phyloP scores from a whole-genome alignment of 2,888 invertebrate genomes.

The Polymixis flavicincta region DNA sequence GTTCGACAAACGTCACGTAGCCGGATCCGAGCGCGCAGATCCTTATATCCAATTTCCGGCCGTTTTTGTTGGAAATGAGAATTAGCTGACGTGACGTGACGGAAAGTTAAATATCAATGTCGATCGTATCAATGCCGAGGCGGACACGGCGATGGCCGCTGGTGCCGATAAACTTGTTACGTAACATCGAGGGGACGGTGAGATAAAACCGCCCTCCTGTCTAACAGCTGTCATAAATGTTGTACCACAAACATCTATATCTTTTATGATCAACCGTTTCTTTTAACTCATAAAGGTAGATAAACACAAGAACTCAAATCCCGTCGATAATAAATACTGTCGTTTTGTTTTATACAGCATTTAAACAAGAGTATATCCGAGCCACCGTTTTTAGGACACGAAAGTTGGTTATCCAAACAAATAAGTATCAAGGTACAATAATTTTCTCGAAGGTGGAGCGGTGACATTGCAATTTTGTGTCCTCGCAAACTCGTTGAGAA shows the following conservation, averaged over 20 bases:
- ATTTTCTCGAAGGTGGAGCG: slow-evolving; percentile 69
- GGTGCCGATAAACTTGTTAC: slow-evolving; percentile 63
- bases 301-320: slow-evolving; percentile 51
- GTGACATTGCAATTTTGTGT: slow-evolving; percentile 74
- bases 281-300: slow-evolving; percentile 61
- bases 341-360: slow-evolving; percentile 58
- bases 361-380: slow-evolving; percentile 41
- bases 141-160: slow-evolving; percentile 57
- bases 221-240: slow-evolving; percentile 63
- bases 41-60: slow-evolving; percentile 90
- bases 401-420: slow-evolving; percentile 49
- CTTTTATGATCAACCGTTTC: slow-evolving; percentile 56
- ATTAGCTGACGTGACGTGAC: slow-evolving; percentile 89
- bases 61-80: slow-evolving; percentile 90
- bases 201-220: slow-evolving; percentile 54
- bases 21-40: slow-evolving; percentile 89
- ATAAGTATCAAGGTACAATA: slow-evolving; percentile 56
- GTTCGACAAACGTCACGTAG: slow-evolving; percentile 91
- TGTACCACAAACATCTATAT: slow-evolving; percentile 61
- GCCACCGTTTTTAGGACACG: slow-evolving; percentile 28
- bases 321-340: slow-evolving; percentile 58
- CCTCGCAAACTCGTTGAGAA: slow-evolving; percentile 79
- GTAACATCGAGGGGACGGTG: slow-evolving; percentile 49
- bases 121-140: slow-evolving; percentile 74
- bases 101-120: slow-evolving; percentile 87